Percentiles rank a stretch among this genome's conserved stretches.
Evolutionary conservation across 1,140 invertebrate genomes (phyloP).

Genomic region (Lerema accius): DNA sequence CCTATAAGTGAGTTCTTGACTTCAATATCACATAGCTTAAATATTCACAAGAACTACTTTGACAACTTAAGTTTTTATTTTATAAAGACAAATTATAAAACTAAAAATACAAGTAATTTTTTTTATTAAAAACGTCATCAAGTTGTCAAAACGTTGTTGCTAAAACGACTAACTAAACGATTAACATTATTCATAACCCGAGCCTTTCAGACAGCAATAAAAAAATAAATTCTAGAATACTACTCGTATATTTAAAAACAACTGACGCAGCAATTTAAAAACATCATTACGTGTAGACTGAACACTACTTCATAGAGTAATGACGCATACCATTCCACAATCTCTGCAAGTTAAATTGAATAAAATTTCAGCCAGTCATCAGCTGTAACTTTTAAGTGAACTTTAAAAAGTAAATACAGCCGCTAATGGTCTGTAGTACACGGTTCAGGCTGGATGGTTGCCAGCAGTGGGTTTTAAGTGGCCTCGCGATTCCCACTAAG

Average conservation of each 20-base stretch:
- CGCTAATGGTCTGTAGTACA: slow-evolving; percentile 37
- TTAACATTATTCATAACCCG: too few species aligned
- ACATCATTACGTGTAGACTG: not conserved
- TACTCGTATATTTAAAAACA: not conserved
- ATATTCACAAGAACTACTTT: too few species aligned
- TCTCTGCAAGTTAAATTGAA: slow-evolving; percentile 9
- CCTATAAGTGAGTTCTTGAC: too few species aligned
- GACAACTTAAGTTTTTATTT: too few species aligned
- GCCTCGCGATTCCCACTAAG: slow-evolving; percentile 31
- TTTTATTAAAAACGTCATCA: too few species aligned
- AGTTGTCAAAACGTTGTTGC: too few species aligned
- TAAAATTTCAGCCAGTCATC: slow-evolving; percentile 7
- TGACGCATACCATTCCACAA: not conserved
- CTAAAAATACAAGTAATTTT: too few species aligned
- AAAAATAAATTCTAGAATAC: not conserved
- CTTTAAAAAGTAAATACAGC: slow-evolving; percentile 18
- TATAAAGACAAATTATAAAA: too few species aligned
- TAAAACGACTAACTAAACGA: too few species aligned
- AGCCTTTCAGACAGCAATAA: too few species aligned
- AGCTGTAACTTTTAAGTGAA: slow-evolving; percentile 11
- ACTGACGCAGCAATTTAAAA: too few species aligned
- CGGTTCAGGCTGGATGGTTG: slow-evolving; percentile 32
- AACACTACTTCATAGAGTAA: not conserved
- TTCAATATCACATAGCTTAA: too few species aligned
- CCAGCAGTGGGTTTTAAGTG: slow-evolving; percentile 38